Evolutionary conservation across 2,888 invertebrate species (phyloP), one percentile per base, ranked within the genome.

Genomic region (Oxycera nigricornis): DNA sequence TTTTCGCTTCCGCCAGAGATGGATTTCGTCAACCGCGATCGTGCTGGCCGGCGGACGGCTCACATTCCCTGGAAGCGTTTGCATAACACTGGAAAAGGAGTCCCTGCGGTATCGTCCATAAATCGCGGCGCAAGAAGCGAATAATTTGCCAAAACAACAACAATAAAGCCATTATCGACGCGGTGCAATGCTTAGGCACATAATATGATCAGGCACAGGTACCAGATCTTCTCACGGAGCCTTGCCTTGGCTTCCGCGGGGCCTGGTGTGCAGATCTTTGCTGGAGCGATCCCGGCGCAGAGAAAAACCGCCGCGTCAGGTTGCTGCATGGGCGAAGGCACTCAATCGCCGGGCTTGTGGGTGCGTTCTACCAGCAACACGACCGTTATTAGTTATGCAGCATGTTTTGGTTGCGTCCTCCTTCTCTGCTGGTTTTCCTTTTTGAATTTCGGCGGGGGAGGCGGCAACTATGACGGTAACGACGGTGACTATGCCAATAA

Each of bases 291-390:
- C 9, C 14, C 6, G 4, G 9, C 11, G 55, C 55, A 55, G 24
- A 17, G 22, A 55, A 6, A 17, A 3, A 24, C 30, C 28, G 24
- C 30, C 30, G 39, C 2, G 65, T 41, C 20, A 65, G 22, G n/a
- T 22, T 24, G 41, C 41, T 41, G 30, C 65, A 41, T 35, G n/a
- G 9, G 65, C 9, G 11, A n/a, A n/a, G 2, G 39, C 24, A 17
- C 22, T 20, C 6, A 14, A 22, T 39, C 39, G 20, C 20, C 24
- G 31, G 24, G 30, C 14, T 70, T 52, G 82, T 84, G 84, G 84
- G 84, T 84, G 84, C 84, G 84, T 84, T 84, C 83, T 83, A 82
- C 83, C 84, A 84, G 83, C 84, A 82, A 83, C 83, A 84, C 84
- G 84, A 84, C 83, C 81, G 80, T 81, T 83, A 82, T 82, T 82